Evolutionary conservation across 2,113 vertebrate genomes (phyloP).

Genomic region (Tragelaphus buxtoni): DNA sequence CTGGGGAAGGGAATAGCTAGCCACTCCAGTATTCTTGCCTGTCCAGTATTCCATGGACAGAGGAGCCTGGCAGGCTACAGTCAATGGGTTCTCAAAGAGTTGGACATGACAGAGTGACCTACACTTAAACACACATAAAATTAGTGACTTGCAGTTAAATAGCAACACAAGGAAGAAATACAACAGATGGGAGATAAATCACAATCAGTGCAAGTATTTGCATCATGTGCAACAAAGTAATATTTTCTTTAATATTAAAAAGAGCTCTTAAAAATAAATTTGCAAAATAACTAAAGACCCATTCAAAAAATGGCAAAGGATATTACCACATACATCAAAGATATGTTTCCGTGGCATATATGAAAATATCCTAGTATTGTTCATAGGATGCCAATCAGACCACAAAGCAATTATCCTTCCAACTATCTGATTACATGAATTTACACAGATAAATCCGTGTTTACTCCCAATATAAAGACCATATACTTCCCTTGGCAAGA

Average conservation of each 20-base stretch:
- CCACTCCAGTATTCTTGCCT: background rate
- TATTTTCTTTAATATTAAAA: background rate
- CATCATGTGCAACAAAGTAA: background rate
- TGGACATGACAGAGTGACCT: background rate
- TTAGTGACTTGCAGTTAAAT: background rate
- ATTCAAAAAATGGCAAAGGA: background rate
- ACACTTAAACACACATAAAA: background rate
- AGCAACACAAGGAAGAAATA: background rate
- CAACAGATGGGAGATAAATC: background rate
- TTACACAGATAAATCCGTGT: background rate
- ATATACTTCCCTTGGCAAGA: background rate
- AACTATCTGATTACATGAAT: background rate
- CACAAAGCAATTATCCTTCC: background rate
- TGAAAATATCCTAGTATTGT: background rate
- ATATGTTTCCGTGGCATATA: background rate
- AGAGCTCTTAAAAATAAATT: background rate
- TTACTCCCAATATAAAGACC: background rate
- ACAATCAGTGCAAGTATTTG: background rate
- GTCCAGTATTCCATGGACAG: background rate
- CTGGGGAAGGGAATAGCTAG: background rate
- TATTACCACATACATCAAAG: background rate
- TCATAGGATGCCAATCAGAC: background rate
- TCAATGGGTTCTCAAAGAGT: background rate
- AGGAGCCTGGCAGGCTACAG: background rate
- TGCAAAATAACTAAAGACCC: background rate